These are phyloP conservation scores for Phylloscopus trochiloides DNA, from an alignment of 2,113 vertebrate genomes.

Conservation along the genomic window DNA sequence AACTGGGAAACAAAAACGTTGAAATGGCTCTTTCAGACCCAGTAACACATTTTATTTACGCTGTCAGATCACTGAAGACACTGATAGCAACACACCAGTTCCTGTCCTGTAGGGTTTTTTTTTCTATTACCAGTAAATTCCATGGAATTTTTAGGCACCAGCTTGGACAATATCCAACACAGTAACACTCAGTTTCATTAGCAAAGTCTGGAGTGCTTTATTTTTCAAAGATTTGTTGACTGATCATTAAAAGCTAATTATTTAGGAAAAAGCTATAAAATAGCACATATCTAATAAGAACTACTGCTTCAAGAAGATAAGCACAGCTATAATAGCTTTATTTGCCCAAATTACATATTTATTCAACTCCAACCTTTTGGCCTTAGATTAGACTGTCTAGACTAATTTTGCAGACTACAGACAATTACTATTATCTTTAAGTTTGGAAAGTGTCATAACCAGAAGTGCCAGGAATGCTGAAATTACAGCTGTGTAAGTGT, in stretches of 20 bases:
- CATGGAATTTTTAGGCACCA: background rate
- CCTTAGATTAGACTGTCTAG: slow-evolving; percentile 25
- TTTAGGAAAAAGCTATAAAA: slow-evolving; percentile 23
- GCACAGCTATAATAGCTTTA: background rate
- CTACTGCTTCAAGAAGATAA: background rate
- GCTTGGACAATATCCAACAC: background rate
- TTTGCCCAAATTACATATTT: slow-evolving; percentile 15
- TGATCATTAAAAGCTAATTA: slow-evolving; percentile 37
- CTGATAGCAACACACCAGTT: background rate
- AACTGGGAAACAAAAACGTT: background rate
- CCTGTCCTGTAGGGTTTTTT: background rate
- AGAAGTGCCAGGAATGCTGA: background rate
- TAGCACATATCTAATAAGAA: background rate
- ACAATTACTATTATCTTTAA: background rate
- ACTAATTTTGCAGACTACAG: background rate
- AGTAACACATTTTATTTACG: background rate
- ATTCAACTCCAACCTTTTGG: slow-evolving; percentile 20
- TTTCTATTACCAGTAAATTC: background rate
- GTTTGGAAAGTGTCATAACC: background rate
- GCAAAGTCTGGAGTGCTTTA: background rate
- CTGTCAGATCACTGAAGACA: background rate
- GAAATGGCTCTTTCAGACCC: background rate
- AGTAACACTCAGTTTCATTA: background rate
- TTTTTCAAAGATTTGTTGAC: background rate
- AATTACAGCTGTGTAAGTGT: background rate